Conservation (phyloP, 2,888 invertebrate species). For the Platycnemis pennipes region DNA sequence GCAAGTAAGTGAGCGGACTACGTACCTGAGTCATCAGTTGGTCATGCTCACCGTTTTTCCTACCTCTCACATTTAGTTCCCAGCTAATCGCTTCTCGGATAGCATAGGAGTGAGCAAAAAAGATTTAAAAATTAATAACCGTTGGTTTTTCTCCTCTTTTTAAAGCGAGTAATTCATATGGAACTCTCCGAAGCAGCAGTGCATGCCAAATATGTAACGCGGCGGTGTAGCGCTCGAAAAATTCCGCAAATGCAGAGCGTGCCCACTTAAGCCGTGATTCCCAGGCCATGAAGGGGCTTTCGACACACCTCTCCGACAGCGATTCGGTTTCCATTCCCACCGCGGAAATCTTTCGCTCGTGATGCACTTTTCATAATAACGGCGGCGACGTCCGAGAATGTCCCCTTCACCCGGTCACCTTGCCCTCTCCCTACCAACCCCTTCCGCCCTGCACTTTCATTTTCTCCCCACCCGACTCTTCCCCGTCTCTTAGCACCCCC, state of each 20-base stretch:
- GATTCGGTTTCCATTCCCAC: not conserved
- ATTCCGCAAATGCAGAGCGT: not conserved
- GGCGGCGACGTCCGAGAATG: constrained; percentile 7
- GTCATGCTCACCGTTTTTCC: not conserved
- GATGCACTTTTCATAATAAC: constrained; percentile 35
- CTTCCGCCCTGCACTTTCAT: not conserved
- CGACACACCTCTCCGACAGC: not conserved
- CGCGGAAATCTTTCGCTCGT: constrained; percentile 16
- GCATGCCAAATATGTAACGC: not conserved
- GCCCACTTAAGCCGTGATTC: not conserved
- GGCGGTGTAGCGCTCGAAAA: not conserved
- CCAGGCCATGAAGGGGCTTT: not conserved
- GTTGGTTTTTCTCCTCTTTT: too few relatives aligned
- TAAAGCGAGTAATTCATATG: not conserved
- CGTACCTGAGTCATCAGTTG: not conserved
- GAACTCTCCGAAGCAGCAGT: not conserved
- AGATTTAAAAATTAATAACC: too few relatives aligned
- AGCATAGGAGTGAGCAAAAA: too few relatives aligned
- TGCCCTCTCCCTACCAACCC: not conserved
- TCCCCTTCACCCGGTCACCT: constrained; percentile 10
- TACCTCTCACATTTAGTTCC: too few relatives aligned
- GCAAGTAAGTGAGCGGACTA: not conserved
- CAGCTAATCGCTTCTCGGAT: too few relatives aligned
- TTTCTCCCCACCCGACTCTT: not conserved
- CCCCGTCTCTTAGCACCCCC: not conserved